phyloP scores from a whole-genome alignment of 2,888 invertebrate genomes.

The Marasmarcha lunaedactyla region DNA sequence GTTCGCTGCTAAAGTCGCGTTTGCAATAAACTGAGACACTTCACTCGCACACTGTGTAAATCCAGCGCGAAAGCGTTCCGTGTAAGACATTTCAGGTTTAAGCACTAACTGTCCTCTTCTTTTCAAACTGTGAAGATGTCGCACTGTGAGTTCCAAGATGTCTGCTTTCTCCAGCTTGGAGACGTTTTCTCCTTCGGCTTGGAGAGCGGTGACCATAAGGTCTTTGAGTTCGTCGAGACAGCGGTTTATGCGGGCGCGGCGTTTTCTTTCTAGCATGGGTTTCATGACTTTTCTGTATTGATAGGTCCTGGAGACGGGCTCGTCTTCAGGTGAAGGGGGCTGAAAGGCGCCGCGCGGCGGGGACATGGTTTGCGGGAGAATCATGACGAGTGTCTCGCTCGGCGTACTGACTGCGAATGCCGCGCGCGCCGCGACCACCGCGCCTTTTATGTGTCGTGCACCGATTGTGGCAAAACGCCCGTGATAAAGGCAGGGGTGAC shows the following conservation, averaged over 20 bases:
- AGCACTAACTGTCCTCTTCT: slow-evolving; percentile 73
- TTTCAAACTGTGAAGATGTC: slow-evolving; percentile 85
- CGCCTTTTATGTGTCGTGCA: slow-evolving; percentile 62
- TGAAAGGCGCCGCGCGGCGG: slow-evolving; percentile 63
- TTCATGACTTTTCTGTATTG: slow-evolving; percentile 95
- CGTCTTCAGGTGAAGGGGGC: slow-evolving; percentile 59
- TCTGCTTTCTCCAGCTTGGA: slow-evolving; percentile 90
- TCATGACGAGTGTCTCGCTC: slow-evolving; percentile 57
- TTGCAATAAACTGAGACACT: slow-evolving; percentile 77
- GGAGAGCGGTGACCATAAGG: slow-evolving; percentile 86
- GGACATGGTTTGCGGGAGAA: slow-evolving; percentile 63
- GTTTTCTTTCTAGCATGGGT: slow-evolving; percentile 88
- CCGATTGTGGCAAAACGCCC: slow-evolving; percentile 67
- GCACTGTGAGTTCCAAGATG: slow-evolving; percentile 86
- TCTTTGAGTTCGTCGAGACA: slow-evolving; percentile 91
- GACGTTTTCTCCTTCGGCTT: slow-evolving; percentile 90
- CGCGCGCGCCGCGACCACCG: slow-evolving; percentile 49
- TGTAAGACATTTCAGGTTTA: slow-evolving; percentile 76
- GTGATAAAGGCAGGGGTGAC: slow-evolving; percentile 65
- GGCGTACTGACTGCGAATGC: slow-evolving; percentile 58
- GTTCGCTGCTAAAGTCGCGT: slow-evolving; percentile 80
- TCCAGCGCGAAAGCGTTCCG: slow-evolving; percentile 87
- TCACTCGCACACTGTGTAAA: slow-evolving; percentile 91
- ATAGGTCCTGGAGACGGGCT: slow-evolving; percentile 87
- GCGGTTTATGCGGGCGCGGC: slow-evolving; percentile 89